phyloP scores from a whole-genome alignment of 1,140 invertebrate genomes.

The Panulirus ornatus region DNA sequence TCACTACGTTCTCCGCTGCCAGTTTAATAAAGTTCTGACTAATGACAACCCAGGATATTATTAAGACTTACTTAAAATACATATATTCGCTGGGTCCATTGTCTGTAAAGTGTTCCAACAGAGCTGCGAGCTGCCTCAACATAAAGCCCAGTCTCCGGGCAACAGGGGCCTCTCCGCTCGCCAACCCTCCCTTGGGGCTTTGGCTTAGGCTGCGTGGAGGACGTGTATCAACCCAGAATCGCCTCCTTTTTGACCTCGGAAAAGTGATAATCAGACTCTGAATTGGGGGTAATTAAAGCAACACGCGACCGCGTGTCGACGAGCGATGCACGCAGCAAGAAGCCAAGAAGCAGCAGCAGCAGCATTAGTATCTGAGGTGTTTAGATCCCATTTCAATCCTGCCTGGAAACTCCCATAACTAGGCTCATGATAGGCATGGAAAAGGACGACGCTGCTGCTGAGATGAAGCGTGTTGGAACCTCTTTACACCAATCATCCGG shows the following conservation, averaged over 20 bases:
- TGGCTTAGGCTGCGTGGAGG: neutral
- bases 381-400: no score
- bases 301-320: neutral
- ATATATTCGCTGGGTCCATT: slow-evolving; percentile 68
- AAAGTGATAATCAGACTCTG: neutral
- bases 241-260: neutral
- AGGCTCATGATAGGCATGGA: no score
- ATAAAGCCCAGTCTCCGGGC: slow-evolving; percentile 28
- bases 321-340: no score
- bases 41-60: slow-evolving; percentile 69
- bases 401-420: no score
- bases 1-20: slow-evolving; percentile 68
- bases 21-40: slow-evolving; percentile 73
- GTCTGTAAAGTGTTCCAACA: slow-evolving; percentile 60
- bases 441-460: no score
- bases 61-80: slow-evolving; percentile 73
- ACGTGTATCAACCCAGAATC: no score
- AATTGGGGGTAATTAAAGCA: neutral
- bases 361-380: no score
- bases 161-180: neutral
- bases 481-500: no score
- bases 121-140: slow-evolving; percentile 51
- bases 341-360: no score
- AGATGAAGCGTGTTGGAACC: no score
- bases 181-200: neutral